phyloP scores from a whole-genome alignment of 2,888 invertebrate genomes.

The Patella depressa region DNA sequence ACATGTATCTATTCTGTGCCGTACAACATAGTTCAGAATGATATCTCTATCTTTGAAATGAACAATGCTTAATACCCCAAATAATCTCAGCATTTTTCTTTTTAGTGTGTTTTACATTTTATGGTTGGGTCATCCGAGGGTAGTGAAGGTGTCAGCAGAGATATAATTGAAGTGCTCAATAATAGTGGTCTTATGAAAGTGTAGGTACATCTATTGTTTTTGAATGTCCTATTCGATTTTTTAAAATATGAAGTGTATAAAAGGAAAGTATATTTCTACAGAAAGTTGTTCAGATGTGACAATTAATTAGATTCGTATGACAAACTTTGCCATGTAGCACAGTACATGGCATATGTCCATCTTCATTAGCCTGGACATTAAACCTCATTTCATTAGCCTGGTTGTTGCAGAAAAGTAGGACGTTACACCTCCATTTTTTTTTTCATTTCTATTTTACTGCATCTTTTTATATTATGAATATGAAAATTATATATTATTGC shows the following conservation, averaged over 20 bases:
- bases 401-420: too few relatives aligned
- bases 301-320: too few relatives aligned
- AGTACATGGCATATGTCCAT: too few relatives aligned
- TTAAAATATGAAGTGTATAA: too few relatives aligned
- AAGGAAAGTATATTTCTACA: too few relatives aligned
- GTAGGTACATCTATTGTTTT: conserved; percentile 69
- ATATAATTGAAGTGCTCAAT: conserved; percentile 92
- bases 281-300: too few relatives aligned
- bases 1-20: background rate
- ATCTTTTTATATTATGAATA: too few relatives aligned
- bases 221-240: background rate
- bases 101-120: conserved; percentile 90
- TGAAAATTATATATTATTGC: background rate
- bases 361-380: too few relatives aligned
- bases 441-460: conserved; percentile 3
- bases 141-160: conserved; percentile 76
- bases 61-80: too few relatives aligned
- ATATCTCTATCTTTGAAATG: background rate
- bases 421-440: background rate
- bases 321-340: too few relatives aligned
- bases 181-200: conserved; percentile 94
- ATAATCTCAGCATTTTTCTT: conserved; percentile 19
- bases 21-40: background rate
- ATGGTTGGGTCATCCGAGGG: conserved; percentile 90
- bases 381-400: too few relatives aligned